A percentile compares a stretch with the other conserved stretches of the same genome.
phyloP scores from a whole-genome alignment of 1,140 invertebrate genomes.

The Pogonognathellus flavescens region DNA sequence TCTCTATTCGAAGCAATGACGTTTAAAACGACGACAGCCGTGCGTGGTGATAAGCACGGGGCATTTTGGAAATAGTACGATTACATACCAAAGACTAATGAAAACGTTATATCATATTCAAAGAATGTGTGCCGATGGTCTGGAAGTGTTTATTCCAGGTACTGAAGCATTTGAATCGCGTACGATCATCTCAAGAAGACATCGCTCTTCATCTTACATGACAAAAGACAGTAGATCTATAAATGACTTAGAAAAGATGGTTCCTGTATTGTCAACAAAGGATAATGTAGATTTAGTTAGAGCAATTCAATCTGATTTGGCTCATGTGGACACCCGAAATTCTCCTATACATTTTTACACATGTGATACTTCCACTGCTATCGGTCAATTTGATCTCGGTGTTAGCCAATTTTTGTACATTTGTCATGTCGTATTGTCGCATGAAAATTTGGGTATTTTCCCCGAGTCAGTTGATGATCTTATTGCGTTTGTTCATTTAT shows the following conservation, averaged over 20 bases:
- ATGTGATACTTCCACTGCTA: not conserved
- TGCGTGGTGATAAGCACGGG: not conserved
- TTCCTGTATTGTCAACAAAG: not conserved
- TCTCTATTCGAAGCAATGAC: not conserved
- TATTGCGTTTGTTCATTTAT: slow-evolving; percentile 71
- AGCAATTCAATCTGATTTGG: not conserved
- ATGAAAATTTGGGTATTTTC: not conserved
- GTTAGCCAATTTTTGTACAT: not conserved
- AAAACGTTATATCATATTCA: not conserved
- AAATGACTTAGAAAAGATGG: not conserved
- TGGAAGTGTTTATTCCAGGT: not conserved
- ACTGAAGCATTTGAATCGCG: not conserved
- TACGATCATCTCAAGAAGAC: not conserved
- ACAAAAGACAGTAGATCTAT: not conserved
- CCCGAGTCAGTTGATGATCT: not conserved
- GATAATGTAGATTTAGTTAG: not conserved
- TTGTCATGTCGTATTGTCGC: not conserved
- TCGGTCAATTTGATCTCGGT: slow-evolving; percentile 3
- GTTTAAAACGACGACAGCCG: slow-evolving; percentile 3
- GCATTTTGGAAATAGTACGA: not conserved
- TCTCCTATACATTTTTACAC: not conserved
- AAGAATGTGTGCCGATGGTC: not conserved
- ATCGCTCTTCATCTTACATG: not conserved
- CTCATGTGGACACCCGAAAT: not conserved
- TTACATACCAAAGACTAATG: not conserved